These are phyloP conservation scores for Notodonta ziczac DNA, from an alignment of 2,888 invertebrate genomes.

Conservation along the genomic window DNA sequence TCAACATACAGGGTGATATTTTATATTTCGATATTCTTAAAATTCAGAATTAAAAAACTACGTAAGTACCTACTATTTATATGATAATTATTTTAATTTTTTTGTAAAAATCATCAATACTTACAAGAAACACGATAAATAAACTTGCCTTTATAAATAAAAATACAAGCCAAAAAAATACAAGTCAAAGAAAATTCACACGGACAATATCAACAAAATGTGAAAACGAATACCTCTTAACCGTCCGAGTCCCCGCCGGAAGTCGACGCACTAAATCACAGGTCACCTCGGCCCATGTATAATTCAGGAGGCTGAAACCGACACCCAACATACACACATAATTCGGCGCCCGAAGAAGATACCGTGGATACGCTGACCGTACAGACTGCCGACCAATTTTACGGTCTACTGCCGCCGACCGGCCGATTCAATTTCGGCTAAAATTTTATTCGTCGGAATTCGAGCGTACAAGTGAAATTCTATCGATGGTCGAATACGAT, in stretches of 20 bases:
- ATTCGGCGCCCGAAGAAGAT: conserved; percentile 71
- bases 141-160: background rate
- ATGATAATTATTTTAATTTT: no score
- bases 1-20: conserved; percentile 27
- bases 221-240: conserved; percentile 64
- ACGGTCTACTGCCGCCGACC: conserved; percentile 72
- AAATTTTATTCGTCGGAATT: conserved; percentile 80
- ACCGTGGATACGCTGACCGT: conserved; percentile 66
- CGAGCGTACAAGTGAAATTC: conserved; percentile 74
- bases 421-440: conserved; percentile 81
- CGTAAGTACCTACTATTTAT: no score
- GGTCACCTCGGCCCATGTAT: conserved; percentile 72
- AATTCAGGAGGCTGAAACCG: conserved; percentile 74
- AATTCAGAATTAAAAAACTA: no score
- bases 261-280: conserved; percentile 74
- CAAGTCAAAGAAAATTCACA: conserved; percentile 34
- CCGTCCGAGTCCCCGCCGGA: conserved; percentile 55
- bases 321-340: conserved; percentile 64
- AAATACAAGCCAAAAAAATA: conserved; percentile 17
- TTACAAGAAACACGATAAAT: no score
- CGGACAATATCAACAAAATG: conserved; percentile 58
- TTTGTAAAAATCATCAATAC: no score
- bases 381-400: conserved; percentile 76
- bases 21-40: no score
- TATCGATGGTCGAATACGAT: conserved; percentile 67